phyloP scores from a whole-genome alignment of 1,140 invertebrate genomes.

The Drosophila bocqueti region DNA sequence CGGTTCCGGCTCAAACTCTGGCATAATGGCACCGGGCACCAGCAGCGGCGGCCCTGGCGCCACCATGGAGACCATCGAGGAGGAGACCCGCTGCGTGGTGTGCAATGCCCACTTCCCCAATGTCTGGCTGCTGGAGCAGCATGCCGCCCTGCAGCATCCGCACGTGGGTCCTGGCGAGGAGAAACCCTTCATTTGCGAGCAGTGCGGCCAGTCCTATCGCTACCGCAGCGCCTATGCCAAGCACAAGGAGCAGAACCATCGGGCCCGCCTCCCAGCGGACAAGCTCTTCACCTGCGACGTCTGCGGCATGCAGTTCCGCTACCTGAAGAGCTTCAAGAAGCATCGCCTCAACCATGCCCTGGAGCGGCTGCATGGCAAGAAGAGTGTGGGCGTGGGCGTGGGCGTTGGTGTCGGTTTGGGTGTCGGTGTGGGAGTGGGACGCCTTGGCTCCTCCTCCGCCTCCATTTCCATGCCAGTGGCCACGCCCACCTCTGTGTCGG shows the following conservation, averaged over 20 bases:
- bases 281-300: slow-evolving; percentile 95
- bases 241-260: slow-evolving; percentile 94
- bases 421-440: slow-evolving; percentile 23
- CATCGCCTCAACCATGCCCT: slow-evolving; percentile 94
- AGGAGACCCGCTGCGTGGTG: slow-evolving; percentile 88
- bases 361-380: slow-evolving; percentile 91
- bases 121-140: slow-evolving; percentile 92
- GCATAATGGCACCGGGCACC: not conserved
- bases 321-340: slow-evolving; percentile 95
- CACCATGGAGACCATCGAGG: slow-evolving; percentile 77
- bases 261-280: slow-evolving; percentile 93
- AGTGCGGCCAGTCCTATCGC: slow-evolving; percentile 95
- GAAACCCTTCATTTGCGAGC: slow-evolving; percentile 96
- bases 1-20: not conserved
- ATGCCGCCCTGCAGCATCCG: slow-evolving; percentile 91
- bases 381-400: slow-evolving; percentile 58
- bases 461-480: slow-evolving; percentile 23
- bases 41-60: not conserved
- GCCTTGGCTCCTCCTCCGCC: slow-evolving; percentile 9
- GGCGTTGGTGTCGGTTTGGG: slow-evolving; percentile 9
- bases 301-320: slow-evolving; percentile 95
- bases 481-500: not conserved
- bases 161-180: slow-evolving; percentile 88
- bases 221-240: slow-evolving; percentile 95
- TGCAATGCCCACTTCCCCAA: slow-evolving; percentile 93